Evolutionary conservation across 2,797 vertebrate species (phyloP).

Genomic region (Characodon lateralis): DNA sequence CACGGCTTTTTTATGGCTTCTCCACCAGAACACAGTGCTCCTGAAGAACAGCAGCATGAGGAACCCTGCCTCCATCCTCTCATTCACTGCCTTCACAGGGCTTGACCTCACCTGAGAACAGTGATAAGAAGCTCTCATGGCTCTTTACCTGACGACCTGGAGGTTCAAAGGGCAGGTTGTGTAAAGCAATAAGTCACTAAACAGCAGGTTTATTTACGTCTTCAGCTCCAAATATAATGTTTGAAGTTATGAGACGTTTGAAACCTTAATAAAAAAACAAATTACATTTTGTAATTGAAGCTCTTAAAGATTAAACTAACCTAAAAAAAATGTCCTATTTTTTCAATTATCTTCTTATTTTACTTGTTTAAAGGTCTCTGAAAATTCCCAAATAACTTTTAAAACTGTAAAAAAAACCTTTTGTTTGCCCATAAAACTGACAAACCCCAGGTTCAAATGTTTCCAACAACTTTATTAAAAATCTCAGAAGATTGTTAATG

Average conservation of each 20-base stretch:
- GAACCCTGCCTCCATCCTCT: slow-evolving; percentile 50
- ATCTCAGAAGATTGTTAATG: background rate
- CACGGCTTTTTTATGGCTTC: slow-evolving; percentile 82
- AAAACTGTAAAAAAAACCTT: background rate
- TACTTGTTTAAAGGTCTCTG: background rate
- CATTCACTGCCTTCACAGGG: slow-evolving; percentile 13
- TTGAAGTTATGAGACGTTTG: background rate
- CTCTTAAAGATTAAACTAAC: background rate
- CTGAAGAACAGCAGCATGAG: slow-evolving; percentile 62
- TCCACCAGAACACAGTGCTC: slow-evolving; percentile 78
- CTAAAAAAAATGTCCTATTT: background rate
- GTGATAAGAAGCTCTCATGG: slow-evolving; percentile 7
- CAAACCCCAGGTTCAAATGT: background rate
- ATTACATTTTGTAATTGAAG: background rate
- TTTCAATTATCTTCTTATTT: background rate
- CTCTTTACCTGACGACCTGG: slow-evolving; percentile 7
- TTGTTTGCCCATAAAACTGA: background rate
- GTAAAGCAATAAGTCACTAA: slow-evolving; percentile 29
- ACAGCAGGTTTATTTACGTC: background rate
- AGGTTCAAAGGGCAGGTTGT: slow-evolving; percentile 21
- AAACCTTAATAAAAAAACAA: background rate
- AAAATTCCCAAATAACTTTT: background rate
- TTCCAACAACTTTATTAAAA: background rate
- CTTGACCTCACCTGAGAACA: slow-evolving; percentile 24
- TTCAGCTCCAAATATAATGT: slow-evolving; percentile 6